Evolutionary conservation across 1,140 invertebrate species (phyloP), one percentile per base, ranked within the genome.

Genomic region (Drosophila aff.): DNA sequence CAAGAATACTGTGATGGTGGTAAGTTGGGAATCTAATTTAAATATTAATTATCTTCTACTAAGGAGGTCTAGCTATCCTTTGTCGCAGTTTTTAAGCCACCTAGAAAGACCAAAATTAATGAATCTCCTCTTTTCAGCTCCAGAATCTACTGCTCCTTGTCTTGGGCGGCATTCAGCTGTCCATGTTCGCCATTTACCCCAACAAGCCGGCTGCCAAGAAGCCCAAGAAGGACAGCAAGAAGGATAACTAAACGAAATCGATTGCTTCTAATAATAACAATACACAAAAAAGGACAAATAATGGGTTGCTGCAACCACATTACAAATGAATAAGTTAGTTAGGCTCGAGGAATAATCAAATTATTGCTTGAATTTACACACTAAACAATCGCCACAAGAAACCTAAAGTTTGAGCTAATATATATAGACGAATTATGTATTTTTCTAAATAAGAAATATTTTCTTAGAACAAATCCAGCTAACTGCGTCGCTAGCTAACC

Each of bases 1-100:
- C 63, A 93, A 95, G 52, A 97, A 98, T 91, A 83, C 93, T 64
- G 97, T 97, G 91, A 94, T 98, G 77, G 94, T 97, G 79, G 96
- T 97, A 49, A 49, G 44, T 46, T 43, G 9, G 36, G 2, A 13
- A 2, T 28, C 28, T 28, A 28, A 28, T 7, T 28, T 0, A 28
- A 28, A 1, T 28, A 28, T 28, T 28, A 28, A 28, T 28, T 28
- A 28, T 28, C 1, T 28, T 28, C 28, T 28, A n/a, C n/a, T n/a
- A n/a, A n/a, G n/a, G n/a, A n/a, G n/a, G n/a, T n/a, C n/a, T n/a
- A n/a, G n/a, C n/a, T n/a, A n/a, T n/a, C n/a, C n/a, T n/a, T n/a
- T n/a, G n/a, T n/a, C n/a, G n/a, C n/a, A n/a, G n/a, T n/a, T n/a
- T n/a, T n/a, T n/a, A n/a, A n/a, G n/a, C n/a, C n/a, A n/a, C n/a